Evolutionary conservation across 1,140 invertebrate genomes (phyloP).

Genomic region (Scaptomyza hsui): DNA sequence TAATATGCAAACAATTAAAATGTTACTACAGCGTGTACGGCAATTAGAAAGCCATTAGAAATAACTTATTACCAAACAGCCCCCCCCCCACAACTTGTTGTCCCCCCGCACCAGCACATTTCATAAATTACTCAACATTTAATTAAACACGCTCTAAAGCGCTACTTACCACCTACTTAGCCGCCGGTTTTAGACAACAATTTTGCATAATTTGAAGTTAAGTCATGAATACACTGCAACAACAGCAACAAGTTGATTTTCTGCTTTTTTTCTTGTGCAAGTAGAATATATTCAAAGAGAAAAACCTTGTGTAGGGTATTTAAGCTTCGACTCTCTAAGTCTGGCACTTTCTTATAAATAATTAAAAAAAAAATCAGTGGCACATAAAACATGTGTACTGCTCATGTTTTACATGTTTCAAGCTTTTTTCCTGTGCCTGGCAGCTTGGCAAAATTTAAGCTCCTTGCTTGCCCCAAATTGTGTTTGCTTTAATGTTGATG

Average conservation of each 20-base stretch:
- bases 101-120: conserved; percentile 29
- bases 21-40: conserved; percentile 54
- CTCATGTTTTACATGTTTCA: conserved; percentile 52
- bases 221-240: conserved; percentile 56
- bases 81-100: conserved; percentile 6
- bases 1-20: conserved; percentile 78
- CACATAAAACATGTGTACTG: conserved; percentile 56
- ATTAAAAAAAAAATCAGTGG: conserved; percentile 25
- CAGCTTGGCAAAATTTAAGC: neutral
- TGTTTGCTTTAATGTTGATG: neutral
- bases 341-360: conserved; percentile 2
- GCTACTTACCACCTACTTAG: conserved; percentile 82
- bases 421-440: conserved; percentile 9
- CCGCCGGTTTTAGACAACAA: conserved; percentile 77
- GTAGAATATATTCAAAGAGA: neutral
- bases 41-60: conserved; percentile 80
- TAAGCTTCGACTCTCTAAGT: neutral
- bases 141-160: conserved; percentile 82
- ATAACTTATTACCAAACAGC: conserved; percentile 67
- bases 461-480: conserved; percentile 21
- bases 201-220: conserved; percentile 79
- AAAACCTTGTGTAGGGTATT: conserved; percentile 4
- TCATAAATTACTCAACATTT: conserved; percentile 83
- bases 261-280: conserved; percentile 27
- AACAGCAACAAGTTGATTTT: conserved; percentile 61